Conservation (phyloP, 2,113 vertebrate genomes). For the Notechis scutatus region DNA sequence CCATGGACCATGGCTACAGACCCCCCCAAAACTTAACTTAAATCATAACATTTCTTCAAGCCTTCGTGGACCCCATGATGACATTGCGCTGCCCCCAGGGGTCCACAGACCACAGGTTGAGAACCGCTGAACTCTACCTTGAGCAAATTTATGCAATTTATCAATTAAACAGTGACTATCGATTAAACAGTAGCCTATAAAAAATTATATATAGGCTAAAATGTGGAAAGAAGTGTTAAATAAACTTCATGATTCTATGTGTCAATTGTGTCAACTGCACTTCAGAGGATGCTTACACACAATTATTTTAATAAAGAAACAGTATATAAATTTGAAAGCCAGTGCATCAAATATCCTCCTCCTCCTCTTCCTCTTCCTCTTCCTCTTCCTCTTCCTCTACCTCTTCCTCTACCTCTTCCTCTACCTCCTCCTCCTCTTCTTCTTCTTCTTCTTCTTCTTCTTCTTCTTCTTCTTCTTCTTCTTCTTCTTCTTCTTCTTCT, state of each 20-base stretch:
- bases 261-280: neutral
- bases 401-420: accelerated
- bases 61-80: no score
- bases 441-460: no score
- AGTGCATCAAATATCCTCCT: no score
- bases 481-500: no score
- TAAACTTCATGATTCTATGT: neutral
- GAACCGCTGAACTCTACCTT: neutral
- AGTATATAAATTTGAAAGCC: neutral
- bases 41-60: no score
- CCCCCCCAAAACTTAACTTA: no score
- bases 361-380: neutral
- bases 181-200: neutral
- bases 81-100: no score
- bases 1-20: no score
- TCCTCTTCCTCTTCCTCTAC: no score
- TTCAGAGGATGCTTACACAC: neutral
- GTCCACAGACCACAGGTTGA: no score
- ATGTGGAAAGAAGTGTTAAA: neutral
- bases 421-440: no score
- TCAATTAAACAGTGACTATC: neutral
- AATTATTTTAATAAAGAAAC: neutral
- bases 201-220: neutral
- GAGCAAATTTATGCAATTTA: neutral
- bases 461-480: no score